Evolutionary conservation across 2,113 vertebrate genomes (phyloP).

Genomic region (Oryzias curvinotus): DNA sequence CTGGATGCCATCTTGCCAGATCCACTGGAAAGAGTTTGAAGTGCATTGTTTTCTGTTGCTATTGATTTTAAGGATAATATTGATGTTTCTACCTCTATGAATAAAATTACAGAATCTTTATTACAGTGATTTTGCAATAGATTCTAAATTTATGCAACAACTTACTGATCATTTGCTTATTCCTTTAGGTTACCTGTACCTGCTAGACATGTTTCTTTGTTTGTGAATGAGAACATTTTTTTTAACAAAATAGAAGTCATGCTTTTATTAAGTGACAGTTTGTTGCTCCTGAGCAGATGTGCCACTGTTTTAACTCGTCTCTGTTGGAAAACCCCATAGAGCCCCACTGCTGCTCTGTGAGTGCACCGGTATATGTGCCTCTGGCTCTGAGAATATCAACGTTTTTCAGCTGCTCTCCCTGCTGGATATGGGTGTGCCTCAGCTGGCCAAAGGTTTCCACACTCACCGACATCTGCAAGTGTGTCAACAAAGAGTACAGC

Average conservation of each 20-base stretch:
- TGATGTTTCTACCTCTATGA: too few relatives aligned
- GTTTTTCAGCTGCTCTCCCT: slow-evolving; percentile 20
- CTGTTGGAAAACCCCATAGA: neutral
- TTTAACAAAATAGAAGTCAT: neutral
- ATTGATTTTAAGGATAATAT: too few relatives aligned
- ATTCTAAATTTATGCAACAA: too few relatives aligned
- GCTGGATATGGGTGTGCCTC: slow-evolving; percentile 33
- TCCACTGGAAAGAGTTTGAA: too few relatives aligned
- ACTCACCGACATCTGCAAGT: slow-evolving; percentile 10
- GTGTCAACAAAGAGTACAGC: slow-evolving; percentile 36
- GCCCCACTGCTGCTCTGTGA: neutral
- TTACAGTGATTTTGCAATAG: too few relatives aligned
- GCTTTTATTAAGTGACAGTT: neutral
- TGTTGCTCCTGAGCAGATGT: neutral
- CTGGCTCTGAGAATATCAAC: slow-evolving; percentile 33
- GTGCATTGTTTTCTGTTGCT: too few relatives aligned
- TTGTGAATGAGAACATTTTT: neutral
- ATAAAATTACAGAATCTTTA: too few relatives aligned
- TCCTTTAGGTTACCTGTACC: neutral
- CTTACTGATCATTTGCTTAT: too few relatives aligned
- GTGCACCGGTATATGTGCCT: slow-evolving; percentile 1
- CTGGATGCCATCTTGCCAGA: too few relatives aligned
- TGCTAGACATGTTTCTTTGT: neutral
- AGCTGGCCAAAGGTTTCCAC: neutral
- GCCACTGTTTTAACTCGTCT: neutral